Evolutionary conservation across 2,113 vertebrate species (phyloP).

Genomic region (Dicerorhinus sumatrensis): DNA sequence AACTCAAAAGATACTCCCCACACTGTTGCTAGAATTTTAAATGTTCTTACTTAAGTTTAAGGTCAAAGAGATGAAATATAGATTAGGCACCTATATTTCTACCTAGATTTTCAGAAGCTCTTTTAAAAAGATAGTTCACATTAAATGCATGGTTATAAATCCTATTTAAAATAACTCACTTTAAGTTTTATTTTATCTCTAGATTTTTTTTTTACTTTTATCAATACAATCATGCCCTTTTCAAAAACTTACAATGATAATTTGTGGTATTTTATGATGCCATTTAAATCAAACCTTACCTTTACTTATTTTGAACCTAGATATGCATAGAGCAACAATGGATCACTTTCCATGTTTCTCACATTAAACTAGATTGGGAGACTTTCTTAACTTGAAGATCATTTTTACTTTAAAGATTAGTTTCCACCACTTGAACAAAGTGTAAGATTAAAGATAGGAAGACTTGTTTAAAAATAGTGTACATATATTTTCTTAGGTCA

Average conservation of each 20-base stretch:
- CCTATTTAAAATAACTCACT: slow-evolving; percentile 52
- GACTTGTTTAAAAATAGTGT: neutral
- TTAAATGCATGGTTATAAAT: slow-evolving; percentile 50
- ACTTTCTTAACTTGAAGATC: neutral
- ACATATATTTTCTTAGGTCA: neutral
- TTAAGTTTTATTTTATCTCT: slow-evolving; percentile 19
- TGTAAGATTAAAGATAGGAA: neutral
- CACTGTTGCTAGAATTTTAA: slow-evolving; percentile 34
- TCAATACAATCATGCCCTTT: slow-evolving; percentile 8
- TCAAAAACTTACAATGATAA: neutral
- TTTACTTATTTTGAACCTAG: slow-evolving; percentile 1
- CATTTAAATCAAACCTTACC: slow-evolving; percentile 16
- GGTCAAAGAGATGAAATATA: slow-evolving; percentile 55
- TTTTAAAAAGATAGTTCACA: slow-evolving; percentile 38
- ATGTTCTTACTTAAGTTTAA: slow-evolving; percentile 49
- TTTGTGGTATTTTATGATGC: neutral
- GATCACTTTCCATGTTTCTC: neutral
- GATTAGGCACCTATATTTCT: slow-evolving; percentile 10
- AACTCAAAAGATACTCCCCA: neutral
- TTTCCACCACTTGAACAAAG: neutral
- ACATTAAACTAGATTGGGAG: neutral
- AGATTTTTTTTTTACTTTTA: neutral
- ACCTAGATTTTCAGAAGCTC: slow-evolving; percentile 35
- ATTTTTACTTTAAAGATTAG: neutral
- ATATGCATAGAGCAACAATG: neutral